phyloP scores from a whole-genome alignment of 2,888 invertebrate species.

The Caenorhabditis sulstoni region DNA sequence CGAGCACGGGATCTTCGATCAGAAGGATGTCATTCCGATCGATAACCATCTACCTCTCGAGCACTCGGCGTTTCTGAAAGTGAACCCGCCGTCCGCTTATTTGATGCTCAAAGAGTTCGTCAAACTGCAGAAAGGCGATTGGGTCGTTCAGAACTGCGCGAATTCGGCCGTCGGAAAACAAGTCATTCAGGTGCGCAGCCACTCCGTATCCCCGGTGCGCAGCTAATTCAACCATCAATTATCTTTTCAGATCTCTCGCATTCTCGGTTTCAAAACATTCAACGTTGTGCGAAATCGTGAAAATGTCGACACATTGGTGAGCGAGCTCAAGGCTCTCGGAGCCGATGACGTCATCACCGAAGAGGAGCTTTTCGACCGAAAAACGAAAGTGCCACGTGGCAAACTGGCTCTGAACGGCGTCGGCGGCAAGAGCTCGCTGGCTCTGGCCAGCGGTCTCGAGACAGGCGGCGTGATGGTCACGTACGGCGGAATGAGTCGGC shows the following conservation, averaged over 20 bases:
- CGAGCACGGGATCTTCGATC: conserved; percentile 72
- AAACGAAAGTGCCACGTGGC: conserved; percentile 47
- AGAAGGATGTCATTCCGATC: conserved; percentile 80
- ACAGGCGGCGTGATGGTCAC: conserved; percentile 90
- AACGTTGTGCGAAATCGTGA: conserved; percentile 91
- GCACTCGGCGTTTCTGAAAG: conserved; percentile 81
- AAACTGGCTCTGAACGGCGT: conserved; percentile 92
- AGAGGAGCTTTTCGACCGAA: conserved; percentile 83
- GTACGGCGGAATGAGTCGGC: conserved; percentile 92
- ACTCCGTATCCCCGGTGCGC: background rate
- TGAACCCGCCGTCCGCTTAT: conserved; percentile 97
- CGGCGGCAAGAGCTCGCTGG: conserved; percentile 91
- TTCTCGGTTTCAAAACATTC: conserved; percentile 85
- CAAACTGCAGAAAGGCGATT: conserved; percentile 73
- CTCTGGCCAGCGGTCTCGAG: conserved; percentile 86
- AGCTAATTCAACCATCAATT: background rate
- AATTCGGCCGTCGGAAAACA: conserved; percentile 95
- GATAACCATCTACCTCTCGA: conserved; percentile 86
- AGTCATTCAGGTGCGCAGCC: conserved; percentile 85
- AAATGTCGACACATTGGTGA: conserved; percentile 81
- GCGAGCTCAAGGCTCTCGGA: conserved; percentile 86
- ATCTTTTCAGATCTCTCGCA: conserved; percentile 59
- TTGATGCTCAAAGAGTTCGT: conserved; percentile 94
- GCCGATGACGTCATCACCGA: conserved; percentile 91
- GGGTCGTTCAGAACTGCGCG: conserved; percentile 94